Evolutionary conservation across 1,140 invertebrate genomes (phyloP).

Genomic region (Berghia stephanieae): DNA sequence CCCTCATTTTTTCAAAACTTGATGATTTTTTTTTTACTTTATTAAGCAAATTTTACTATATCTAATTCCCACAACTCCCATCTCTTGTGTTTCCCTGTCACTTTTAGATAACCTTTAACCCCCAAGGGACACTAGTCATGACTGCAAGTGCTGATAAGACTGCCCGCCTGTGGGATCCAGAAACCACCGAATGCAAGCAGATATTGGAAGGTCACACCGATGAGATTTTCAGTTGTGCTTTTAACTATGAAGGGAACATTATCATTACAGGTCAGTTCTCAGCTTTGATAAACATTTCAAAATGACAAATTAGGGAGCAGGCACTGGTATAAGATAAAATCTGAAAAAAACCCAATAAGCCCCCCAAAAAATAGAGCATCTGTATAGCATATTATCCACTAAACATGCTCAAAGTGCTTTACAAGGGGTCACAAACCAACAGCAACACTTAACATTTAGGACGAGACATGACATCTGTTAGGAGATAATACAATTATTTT

Average conservation of each 20-base stretch:
- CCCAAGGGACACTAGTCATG: conserved; percentile 76
- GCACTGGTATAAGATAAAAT: no score
- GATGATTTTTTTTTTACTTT: no score
- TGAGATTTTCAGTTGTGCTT: conserved; percentile 83
- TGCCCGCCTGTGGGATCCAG: conserved; percentile 79
- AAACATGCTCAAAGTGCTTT: not conserved
- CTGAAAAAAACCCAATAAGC: not conserved
- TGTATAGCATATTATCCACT: not conserved
- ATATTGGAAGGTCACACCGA: conserved; percentile 78
- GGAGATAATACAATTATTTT: no score
- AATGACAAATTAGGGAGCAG: no score
- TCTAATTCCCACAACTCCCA: no score
- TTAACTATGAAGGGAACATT: conserved; percentile 80
- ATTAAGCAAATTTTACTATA: no score
- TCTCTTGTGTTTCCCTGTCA: no score
- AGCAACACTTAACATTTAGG: no score
- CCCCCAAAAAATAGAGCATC: not conserved
- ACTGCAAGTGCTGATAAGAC: conserved; percentile 80
- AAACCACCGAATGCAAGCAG: conserved; percentile 74
- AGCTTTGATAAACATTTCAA: not conserved
- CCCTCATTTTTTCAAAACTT: no score
- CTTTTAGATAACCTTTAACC: conserved; percentile 82
- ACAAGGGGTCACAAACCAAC: no score
- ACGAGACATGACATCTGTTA: no score
- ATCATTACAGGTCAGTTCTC: conserved; percentile 74